Conservation (phyloP, 2,888 invertebrate genomes). For the Dione juno region DNA sequence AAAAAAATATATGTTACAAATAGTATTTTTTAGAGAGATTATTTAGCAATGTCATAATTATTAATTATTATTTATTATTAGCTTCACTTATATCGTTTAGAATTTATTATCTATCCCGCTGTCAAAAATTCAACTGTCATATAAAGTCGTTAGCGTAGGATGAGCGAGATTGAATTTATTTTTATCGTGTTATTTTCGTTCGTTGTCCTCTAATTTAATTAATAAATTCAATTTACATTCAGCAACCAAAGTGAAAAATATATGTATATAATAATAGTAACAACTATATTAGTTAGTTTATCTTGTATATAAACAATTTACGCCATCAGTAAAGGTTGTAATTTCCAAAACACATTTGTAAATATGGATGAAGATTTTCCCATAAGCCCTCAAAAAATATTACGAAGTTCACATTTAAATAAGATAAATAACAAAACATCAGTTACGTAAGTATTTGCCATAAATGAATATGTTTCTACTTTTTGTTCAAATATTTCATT, state of each 20-base stretch:
- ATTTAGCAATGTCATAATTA: no score
- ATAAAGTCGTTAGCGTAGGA: neutral
- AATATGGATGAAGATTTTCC: constrained; percentile 57
- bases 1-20: no score
- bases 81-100: no score
- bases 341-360: constrained; percentile 30
- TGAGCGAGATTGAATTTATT: neutral
- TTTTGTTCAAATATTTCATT: neutral
- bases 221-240: neutral
- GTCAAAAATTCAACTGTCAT: constrained; percentile 6
- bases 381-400: constrained; percentile 61
- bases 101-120: neutral
- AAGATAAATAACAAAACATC: constrained; percentile 67
- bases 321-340: constrained; percentile 23
- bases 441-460: constrained; percentile 66
- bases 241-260: neutral
- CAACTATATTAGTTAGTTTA: neutral
- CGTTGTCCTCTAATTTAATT: neutral
- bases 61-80: no score
- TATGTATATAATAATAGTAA: neutral
- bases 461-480: constrained; percentile 25
- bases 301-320: neutral
- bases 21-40: no score
- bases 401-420: constrained; percentile 63
- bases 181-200: neutral